Conservation (phyloP, 1,140 invertebrate species). For the Trichomalopsis sarcophagae region DNA sequence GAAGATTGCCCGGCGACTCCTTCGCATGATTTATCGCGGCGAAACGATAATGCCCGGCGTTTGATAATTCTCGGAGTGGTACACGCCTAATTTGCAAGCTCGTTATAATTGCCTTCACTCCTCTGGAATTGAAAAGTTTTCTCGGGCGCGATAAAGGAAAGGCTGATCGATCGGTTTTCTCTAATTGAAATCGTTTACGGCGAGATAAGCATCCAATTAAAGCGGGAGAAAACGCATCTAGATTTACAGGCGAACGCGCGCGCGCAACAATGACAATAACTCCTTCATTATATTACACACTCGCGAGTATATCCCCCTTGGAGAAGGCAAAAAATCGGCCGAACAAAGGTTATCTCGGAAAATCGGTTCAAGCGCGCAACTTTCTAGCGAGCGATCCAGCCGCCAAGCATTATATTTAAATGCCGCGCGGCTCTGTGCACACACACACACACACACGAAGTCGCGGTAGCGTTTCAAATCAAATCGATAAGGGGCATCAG, state of each 20-base stretch:
- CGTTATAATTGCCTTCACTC: no score
- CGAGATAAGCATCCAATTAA: neutral
- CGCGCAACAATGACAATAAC: neutral
- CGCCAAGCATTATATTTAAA: neutral
- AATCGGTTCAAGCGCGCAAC: neutral
- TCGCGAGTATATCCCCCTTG: neutral
- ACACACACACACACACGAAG: no score
- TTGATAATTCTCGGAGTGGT: no score
- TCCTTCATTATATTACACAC: neutral
- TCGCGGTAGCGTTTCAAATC: slow-evolving; percentile 10
- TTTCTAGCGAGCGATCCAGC: neutral
- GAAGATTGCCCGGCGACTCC: neutral
- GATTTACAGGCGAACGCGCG: neutral
- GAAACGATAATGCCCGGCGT: neutral
- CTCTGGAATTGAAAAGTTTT: neutral
- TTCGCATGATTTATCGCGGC: neutral
- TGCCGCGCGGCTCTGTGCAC: neutral
- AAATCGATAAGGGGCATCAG: slow-evolving; percentile 41
- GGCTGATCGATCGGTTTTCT: neutral
- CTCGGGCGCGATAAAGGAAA: neutral
- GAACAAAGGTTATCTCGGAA: neutral
- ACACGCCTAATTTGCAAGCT: no score
- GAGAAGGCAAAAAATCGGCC: neutral
- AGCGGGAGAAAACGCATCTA: neutral
- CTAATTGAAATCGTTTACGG: neutral